Conservation (phyloP, 2,888 invertebrate species). For the Pollenia amentaria region DNA sequence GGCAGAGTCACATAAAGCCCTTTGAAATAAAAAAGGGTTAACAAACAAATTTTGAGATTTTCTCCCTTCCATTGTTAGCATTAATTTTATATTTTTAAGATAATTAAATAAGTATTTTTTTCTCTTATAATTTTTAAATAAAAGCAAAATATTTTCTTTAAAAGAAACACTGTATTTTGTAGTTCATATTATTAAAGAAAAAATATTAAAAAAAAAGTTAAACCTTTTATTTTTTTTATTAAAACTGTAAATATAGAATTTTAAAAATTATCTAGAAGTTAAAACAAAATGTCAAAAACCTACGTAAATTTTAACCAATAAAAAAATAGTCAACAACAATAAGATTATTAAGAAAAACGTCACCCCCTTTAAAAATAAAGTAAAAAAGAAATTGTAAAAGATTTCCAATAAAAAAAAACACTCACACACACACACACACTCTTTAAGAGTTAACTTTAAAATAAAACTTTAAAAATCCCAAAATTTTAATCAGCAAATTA, state of each 20-base stretch:
- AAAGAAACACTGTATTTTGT: slow-evolving; percentile 63
- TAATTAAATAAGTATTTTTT: slow-evolving; percentile 3
- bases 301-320: slow-evolving; percentile 58
- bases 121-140: slow-evolving; percentile 5
- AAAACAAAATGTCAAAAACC: slow-evolving; percentile 56
- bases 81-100: slow-evolving; percentile 33
- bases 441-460: slow-evolving; percentile 29
- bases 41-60: slow-evolving; percentile 13
- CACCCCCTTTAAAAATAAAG: neutral
- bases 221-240: neutral
- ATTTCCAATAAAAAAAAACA: slow-evolving; percentile 4
- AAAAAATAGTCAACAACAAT: slow-evolving; percentile 64
- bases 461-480: neutral
- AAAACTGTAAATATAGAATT: slow-evolving; percentile 52
- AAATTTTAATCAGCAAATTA: neutral
- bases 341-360: slow-evolving; percentile 47
- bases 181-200: slow-evolving; percentile 13
- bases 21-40: neutral
- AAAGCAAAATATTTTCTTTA: slow-evolving; percentile 68
- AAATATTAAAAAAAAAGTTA: slow-evolving; percentile 24
- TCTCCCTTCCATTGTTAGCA: slow-evolving; percentile 35
- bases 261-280: slow-evolving; percentile 34
- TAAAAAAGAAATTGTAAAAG: slow-evolving; percentile 39
- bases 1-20: neutral
- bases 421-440: neutral